These are phyloP conservation scores for Lasioglossum malachurum DNA, from an alignment of 2,888 invertebrate genomes.

Conservation along the genomic window DNA sequence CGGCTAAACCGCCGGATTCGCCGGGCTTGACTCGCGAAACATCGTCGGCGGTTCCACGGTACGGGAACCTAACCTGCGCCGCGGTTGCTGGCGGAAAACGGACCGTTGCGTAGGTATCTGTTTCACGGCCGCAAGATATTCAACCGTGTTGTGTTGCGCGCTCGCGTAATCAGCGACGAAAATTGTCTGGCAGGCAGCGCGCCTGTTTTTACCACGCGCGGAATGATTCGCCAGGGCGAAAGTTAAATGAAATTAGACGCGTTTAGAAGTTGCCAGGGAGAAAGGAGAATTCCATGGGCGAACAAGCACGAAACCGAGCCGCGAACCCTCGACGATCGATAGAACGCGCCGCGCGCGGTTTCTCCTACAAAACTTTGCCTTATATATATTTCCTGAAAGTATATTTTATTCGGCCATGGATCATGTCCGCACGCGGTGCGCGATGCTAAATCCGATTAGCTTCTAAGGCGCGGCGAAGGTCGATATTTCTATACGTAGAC, in stretches of 20 bases:
- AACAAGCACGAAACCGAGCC: conserved; percentile 27
- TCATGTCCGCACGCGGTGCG: conserved; percentile 57
- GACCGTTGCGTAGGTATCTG: neutral
- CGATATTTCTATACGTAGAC: conserved; percentile 65
- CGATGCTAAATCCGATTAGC: conserved; percentile 71
- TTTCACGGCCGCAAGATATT: conserved; percentile 15
- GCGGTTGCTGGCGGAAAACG: conserved; percentile 4
- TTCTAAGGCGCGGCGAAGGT: conserved; percentile 68
- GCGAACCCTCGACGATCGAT: conserved; percentile 49
- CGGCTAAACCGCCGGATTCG: conserved; percentile 29
- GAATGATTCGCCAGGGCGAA: conserved; percentile 24
- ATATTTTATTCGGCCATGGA: conserved; percentile 66
- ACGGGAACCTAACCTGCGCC: neutral
- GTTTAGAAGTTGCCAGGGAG: conserved; percentile 34
- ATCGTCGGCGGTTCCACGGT: conserved; percentile 9
- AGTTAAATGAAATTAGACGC: conserved; percentile 41
- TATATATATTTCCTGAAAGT: conserved; percentile 54
- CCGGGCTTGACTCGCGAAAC: conserved; percentile 3
- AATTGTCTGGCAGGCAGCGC: neutral
- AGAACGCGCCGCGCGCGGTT: conserved; percentile 32
- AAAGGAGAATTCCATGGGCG: conserved; percentile 27
- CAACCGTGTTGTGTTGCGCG: neutral
- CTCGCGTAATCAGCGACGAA: conserved; percentile 16
- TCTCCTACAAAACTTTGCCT: conserved; percentile 48
- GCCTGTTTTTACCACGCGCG: conserved; percentile 25